These are phyloP conservation scores for Prunella fulvescens DNA, from an alignment of 2,113 vertebrate genomes.

Conservation along the genomic window DNA sequence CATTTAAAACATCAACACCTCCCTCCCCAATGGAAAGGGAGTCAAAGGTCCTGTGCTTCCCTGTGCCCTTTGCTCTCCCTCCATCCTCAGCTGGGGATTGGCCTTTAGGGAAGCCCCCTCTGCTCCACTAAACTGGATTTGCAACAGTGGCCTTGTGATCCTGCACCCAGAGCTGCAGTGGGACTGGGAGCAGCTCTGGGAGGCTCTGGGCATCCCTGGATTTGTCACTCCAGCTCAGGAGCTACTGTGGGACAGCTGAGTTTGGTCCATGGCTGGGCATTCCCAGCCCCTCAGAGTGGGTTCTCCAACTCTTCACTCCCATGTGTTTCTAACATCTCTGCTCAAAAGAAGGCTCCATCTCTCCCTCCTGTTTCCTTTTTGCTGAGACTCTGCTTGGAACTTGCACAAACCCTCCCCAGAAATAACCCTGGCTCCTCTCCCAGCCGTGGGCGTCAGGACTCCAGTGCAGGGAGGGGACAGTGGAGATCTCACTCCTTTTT, in stretches of 20 bases:
- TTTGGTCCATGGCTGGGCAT: not conserved
- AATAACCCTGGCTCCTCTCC: constrained; percentile 43
- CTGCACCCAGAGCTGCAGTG: not conserved
- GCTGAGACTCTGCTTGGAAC: not conserved
- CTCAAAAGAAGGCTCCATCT: not conserved
- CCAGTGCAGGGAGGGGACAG: not conserved
- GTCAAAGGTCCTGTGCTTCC: not conserved
- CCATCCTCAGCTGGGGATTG: rapidly evolving
- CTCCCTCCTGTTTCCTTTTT: not conserved
- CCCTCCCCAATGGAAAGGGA: not conserved
- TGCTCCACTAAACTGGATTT: not conserved
- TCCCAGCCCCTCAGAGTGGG: not conserved
- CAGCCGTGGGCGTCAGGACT: not conserved
- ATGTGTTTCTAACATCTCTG: not conserved
- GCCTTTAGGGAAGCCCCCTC: not conserved
- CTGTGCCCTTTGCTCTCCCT: not conserved
- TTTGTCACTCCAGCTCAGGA: not conserved
- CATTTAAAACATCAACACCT: not conserved
- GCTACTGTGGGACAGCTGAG: not conserved
- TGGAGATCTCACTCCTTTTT: not conserved
- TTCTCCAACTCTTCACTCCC: not conserved
- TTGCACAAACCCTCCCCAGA: constrained; percentile 24
- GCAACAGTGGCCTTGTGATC: not conserved
- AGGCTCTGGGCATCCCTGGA: not conserved
- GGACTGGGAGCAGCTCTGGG: not conserved